phyloP scores from a whole-genome alignment of 2,888 invertebrate species.

The Melinopterus prodromus region DNA sequence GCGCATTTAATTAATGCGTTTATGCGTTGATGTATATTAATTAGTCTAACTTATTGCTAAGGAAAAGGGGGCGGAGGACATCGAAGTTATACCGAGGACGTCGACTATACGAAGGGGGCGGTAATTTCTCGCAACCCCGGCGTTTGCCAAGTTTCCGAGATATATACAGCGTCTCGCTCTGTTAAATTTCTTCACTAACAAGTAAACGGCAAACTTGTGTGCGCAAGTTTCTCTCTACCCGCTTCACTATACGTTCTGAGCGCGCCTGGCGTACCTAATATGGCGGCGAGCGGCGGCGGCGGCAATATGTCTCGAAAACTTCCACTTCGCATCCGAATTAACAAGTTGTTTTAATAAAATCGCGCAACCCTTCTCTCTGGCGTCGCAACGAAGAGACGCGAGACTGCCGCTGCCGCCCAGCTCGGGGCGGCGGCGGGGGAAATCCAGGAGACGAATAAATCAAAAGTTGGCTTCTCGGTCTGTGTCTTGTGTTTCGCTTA shows the following conservation, averaged over 20 bases:
- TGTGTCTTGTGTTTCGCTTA: conserved; percentile 40
- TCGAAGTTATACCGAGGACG: background rate
- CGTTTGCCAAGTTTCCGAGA: conserved; percentile 28
- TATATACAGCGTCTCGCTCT: conserved; percentile 39
- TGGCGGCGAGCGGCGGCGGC: conserved; percentile 24
- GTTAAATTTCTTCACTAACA: conserved; percentile 45
- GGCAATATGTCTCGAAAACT: conserved; percentile 54
- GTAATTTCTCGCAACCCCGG: conserved; percentile 15
- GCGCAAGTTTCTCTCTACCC: conserved; percentile 52
- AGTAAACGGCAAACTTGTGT: conserved; percentile 46
- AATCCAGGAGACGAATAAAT: conserved; percentile 57
- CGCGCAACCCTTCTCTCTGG: conserved; percentile 56
- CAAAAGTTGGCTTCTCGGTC: conserved; percentile 56
- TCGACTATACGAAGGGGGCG: conserved; percentile 8
- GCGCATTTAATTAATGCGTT: conserved; percentile 61
- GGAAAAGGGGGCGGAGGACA: conserved; percentile 38
- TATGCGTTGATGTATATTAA: conserved; percentile 63
- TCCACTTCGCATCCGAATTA: conserved; percentile 56
- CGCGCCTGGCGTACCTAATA: conserved; percentile 14
- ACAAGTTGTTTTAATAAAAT: conserved; percentile 63
- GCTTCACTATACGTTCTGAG: conserved; percentile 32
- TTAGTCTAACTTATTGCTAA: conserved; percentile 59
- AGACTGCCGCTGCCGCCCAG: conserved; percentile 51
- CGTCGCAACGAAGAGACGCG: conserved; percentile 44
- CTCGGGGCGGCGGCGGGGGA: conserved; percentile 52